Percentiles rank a stretch among this genome's conserved stretches.
Evolutionary conservation across 2,888 invertebrate species (phyloP).

Genomic region (Ormyrus thymus): DNA sequence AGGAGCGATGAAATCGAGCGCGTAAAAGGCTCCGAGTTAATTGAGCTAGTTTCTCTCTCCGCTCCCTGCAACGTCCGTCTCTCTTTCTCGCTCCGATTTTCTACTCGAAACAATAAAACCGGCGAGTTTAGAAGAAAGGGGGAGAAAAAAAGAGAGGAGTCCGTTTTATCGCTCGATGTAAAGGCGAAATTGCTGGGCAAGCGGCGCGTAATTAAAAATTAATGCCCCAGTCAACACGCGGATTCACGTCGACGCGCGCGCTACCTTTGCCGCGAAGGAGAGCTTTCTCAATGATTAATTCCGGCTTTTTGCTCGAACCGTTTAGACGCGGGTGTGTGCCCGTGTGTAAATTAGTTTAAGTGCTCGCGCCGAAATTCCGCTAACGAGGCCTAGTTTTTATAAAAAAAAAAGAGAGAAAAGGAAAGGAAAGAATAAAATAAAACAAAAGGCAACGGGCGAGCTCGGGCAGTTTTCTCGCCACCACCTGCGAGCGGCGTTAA

Average conservation of each 20-base stretch:
- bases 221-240: conserved; percentile 12
- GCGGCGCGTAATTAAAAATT: conserved; percentile 17
- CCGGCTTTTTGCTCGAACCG: too few relatives aligned
- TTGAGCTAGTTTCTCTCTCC: neutral
- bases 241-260: neutral
- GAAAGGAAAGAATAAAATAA: too few relatives aligned
- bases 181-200: neutral
- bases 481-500: neutral
- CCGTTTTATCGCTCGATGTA: too few relatives aligned
- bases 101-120: too few relatives aligned
- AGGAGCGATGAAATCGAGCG: neutral
- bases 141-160: too few relatives aligned
- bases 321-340: neutral
- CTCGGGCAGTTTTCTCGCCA: conserved; percentile 9
- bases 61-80: neutral
- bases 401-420: too few relatives aligned
- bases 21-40: neutral
- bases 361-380: conserved; percentile 44
- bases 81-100: too few relatives aligned
- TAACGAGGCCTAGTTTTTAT: conserved; percentile 53
- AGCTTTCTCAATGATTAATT: too few relatives aligned
- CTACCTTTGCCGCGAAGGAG: too few relatives aligned
- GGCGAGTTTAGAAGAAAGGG: too few relatives aligned
- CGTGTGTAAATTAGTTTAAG: neutral
- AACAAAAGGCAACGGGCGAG: conserved; percentile 28